phyloP scores from a whole-genome alignment of 1,140 invertebrate genomes.

The Megalonaias nervosa region DNA sequence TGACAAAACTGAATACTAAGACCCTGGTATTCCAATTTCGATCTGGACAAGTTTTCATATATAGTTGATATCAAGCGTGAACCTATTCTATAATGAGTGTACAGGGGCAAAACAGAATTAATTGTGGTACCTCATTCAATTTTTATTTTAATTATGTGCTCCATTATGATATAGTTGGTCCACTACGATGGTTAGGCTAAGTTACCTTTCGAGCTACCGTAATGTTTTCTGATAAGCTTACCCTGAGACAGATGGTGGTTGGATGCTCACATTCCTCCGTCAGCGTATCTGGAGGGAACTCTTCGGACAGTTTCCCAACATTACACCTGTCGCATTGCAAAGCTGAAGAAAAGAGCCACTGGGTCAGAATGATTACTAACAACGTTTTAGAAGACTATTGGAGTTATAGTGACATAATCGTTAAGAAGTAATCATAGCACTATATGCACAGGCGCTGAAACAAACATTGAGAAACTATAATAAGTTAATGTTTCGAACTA shows the following conservation, averaged over 20 bases:
- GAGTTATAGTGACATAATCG: background rate
- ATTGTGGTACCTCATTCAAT: too few relatives aligned
- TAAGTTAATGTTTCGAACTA: background rate
- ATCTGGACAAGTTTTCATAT: too few relatives aligned
- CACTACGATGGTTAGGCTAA: too few relatives aligned
- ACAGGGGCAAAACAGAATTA: too few relatives aligned
- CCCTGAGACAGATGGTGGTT: constrained; percentile 23
- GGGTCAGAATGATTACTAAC: background rate
- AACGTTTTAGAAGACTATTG: constrained; percentile 1
- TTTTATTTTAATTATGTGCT: too few relatives aligned
- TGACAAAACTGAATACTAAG: too few relatives aligned
- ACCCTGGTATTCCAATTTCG: too few relatives aligned
- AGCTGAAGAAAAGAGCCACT: background rate
- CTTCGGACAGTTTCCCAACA: constrained; percentile 14
- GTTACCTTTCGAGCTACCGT: background rate
- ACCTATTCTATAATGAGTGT: too few relatives aligned
- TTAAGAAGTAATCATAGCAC: background rate
- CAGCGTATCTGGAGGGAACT: constrained; percentile 24
- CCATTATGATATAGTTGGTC: too few relatives aligned
- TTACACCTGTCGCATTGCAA: constrained; percentile 27
- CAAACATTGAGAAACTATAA: background rate
- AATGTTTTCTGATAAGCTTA: background rate
- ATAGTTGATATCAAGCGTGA: too few relatives aligned
- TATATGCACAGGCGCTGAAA: background rate
- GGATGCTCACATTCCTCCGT: constrained; percentile 33